Evolutionary conservation across 2,797 vertebrate species (phyloP).

Genomic region (Oophaga sylvatica): DNA sequence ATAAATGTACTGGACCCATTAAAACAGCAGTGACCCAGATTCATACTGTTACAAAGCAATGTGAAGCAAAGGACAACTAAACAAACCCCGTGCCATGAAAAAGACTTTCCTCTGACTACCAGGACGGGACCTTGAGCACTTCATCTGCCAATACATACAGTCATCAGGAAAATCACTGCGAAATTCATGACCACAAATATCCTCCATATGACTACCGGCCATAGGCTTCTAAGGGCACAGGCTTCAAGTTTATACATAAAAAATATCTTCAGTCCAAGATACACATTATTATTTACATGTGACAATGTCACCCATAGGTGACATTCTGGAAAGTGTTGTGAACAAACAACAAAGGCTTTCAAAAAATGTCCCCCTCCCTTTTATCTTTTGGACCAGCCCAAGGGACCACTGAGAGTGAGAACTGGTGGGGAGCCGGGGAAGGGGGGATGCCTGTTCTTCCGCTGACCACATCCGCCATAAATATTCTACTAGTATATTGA

Average conservation of each 20-base stretch:
- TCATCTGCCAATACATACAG: constrained; percentile 34
- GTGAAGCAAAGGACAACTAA: constrained; percentile 33
- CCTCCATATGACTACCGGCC: background rate
- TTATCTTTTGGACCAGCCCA: background rate
- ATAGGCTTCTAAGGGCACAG: background rate
- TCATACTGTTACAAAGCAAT: constrained; percentile 19
- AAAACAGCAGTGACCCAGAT: constrained; percentile 41
- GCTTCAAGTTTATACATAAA: background rate
- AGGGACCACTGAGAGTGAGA: background rate
- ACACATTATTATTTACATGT: constrained; percentile 53
- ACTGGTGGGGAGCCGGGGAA: too few species aligned
- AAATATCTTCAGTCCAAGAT: background rate
- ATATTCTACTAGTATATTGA: constrained; percentile 44
- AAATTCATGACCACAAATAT: background rate
- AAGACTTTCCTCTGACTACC: constrained; percentile 7
- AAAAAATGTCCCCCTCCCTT: background rate
- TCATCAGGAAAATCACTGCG: background rate
- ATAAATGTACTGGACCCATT: constrained; percentile 16
- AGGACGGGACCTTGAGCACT: background rate
- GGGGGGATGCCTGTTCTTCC: constrained; percentile 19
- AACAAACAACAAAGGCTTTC: constrained; percentile 48
- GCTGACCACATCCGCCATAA: constrained; percentile 43
- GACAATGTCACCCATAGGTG: constrained; percentile 51
- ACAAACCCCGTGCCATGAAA: constrained; percentile 7
- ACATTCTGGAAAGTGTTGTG: constrained; percentile 55